A percentile compares a stretch with the other conserved stretches of the same genome.
These are phyloP conservation scores for Gandaritis pyraliata DNA, from an alignment of 2,888 invertebrate species.

Conservation along the genomic window DNA sequence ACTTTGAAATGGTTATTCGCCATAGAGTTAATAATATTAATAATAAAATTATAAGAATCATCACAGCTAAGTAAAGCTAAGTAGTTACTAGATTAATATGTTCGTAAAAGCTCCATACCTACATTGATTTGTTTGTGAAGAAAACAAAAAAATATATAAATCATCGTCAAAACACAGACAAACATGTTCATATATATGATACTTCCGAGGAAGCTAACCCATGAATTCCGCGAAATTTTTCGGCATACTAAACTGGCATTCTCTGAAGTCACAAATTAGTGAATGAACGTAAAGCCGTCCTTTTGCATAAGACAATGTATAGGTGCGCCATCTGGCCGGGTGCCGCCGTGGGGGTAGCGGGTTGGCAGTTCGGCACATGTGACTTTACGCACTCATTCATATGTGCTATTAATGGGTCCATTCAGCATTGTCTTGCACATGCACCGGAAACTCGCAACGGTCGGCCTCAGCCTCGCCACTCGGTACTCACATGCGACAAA, in stretches of 20 bases:
- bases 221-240: conserved; percentile 53
- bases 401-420: conserved; percentile 80
- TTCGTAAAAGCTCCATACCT: too few relatives aligned
- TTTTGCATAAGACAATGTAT: conserved; percentile 79
- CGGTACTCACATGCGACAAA: conserved; percentile 57
- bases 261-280: conserved; percentile 70
- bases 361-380: conserved; percentile 71
- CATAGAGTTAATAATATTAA: too few relatives aligned
- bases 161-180: conserved; percentile 24
- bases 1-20: too few relatives aligned
- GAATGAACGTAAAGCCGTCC: conserved; percentile 71
- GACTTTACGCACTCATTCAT: conserved; percentile 78
- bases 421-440: conserved; percentile 82
- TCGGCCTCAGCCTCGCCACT: conserved; percentile 43
- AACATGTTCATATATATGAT: conserved; percentile 35
- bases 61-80: too few relatives aligned
- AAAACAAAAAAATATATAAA: too few relatives aligned
- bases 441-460: conserved; percentile 72
- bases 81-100: too few relatives aligned
- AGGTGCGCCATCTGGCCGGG: conserved; percentile 63
- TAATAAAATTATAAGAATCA: too few relatives aligned
- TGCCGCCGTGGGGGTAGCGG: conserved; percentile 62
- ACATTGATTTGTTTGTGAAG: too few relatives aligned
- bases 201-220: conserved; percentile 48
- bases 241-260: conserved; percentile 64